These are phyloP conservation scores for Aquatica leii DNA, from an alignment of 2,888 invertebrate genomes.

Conservation along the genomic window DNA sequence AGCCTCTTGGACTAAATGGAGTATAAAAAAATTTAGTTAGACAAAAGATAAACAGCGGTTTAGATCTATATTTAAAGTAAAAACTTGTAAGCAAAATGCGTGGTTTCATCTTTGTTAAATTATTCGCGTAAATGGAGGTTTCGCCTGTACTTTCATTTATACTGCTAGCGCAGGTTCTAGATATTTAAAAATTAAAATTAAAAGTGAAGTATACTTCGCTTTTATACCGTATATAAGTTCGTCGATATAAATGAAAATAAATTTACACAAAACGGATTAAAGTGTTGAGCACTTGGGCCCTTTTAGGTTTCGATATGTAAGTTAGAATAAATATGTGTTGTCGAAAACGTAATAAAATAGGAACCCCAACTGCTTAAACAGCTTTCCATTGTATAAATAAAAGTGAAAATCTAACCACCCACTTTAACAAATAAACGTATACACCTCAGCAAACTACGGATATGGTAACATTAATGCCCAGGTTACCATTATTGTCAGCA, in stretches of 20 bases:
- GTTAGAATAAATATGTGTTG: background rate
- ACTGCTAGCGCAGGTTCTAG: no score
- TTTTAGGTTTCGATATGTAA: slow-evolving; percentile 10
- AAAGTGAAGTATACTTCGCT: no score
- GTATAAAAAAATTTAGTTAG: no score
- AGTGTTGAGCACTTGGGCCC: background rate
- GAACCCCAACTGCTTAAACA: slow-evolving; percentile 3
- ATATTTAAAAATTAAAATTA: no score
- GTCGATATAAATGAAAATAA: slow-evolving; percentile 4
- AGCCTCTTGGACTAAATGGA: no score
- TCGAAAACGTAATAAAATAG: background rate
- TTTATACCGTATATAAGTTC: no score
- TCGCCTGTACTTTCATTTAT: no score
- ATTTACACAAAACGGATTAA: background rate
- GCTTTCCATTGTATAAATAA: slow-evolving; percentile 12
- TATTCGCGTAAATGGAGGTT: no score
- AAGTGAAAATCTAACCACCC: slow-evolving; percentile 4
- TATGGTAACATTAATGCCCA: slow-evolving; percentile 99
- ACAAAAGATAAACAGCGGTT: no score
- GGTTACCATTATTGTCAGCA: slow-evolving; percentile 98
- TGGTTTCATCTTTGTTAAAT: no score
- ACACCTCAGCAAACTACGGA: slow-evolving; percentile 74
- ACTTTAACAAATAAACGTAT: slow-evolving; percentile 13
- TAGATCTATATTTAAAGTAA: no score
- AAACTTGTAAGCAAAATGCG: no score